Conservation (phyloP, 2,113 vertebrate genomes). For the Crotalus horridus region DNA sequence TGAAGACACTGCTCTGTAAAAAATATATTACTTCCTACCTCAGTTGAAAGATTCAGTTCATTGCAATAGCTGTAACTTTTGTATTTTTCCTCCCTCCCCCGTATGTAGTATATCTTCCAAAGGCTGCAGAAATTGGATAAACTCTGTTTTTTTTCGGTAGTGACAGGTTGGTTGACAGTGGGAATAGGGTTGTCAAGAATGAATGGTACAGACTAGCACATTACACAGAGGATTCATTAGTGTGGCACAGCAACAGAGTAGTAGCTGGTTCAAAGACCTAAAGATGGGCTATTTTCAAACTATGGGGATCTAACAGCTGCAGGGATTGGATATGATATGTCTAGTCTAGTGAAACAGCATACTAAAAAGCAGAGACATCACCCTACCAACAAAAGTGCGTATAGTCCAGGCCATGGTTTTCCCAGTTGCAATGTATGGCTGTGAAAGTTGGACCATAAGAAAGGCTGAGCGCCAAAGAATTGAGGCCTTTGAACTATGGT, state of each 20-base stretch:
- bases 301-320: too few species aligned
- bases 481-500: too few species aligned
- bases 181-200: background rate
- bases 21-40: background rate
- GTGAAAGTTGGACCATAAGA: too few species aligned
- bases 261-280: background rate
- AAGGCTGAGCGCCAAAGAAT: too few species aligned
- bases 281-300: too few species aligned
- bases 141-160: background rate
- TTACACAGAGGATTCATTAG: background rate
- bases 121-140: background rate
- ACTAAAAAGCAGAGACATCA: too few species aligned
- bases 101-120: background rate
- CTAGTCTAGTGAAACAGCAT: too few species aligned
- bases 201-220: background rate
- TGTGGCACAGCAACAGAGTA: background rate
- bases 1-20: background rate
- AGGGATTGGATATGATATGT: too few species aligned
- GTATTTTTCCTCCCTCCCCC: rapidly evolving
- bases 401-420: too few species aligned
- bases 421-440: too few species aligned
- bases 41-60: background rate
- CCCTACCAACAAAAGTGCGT: too few species aligned
- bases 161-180: background rate
- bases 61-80: background rate